These are phyloP conservation scores for Tetraodon nigroviridis DNA, from an alignment of 2,113 vertebrate genomes.

Conservation along the genomic window DNA sequence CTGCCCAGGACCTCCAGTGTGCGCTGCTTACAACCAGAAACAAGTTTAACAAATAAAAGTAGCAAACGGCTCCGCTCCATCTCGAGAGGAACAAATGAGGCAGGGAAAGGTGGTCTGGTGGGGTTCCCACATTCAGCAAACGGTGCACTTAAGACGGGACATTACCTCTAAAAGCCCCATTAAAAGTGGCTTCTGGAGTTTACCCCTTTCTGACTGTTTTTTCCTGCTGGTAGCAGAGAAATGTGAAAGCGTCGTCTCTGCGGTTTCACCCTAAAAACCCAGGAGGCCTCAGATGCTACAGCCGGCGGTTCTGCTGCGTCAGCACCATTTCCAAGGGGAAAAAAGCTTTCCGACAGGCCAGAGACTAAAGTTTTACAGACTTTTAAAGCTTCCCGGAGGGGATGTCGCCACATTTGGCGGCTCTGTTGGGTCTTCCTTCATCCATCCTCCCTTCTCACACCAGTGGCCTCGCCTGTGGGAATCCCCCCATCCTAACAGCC, in stretches of 20 bases:
- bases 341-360: constrained; percentile 8
- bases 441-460: constrained; percentile 24
- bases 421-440: constrained; percentile 25
- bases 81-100: too few relatives aligned
- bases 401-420: background rate
- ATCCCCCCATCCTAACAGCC: background rate
- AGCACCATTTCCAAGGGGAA: constrained; percentile 26
- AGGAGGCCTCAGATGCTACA: constrained; percentile 3
- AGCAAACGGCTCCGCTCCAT: too few relatives aligned
- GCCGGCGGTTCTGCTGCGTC: constrained; percentile 15
- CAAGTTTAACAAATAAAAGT: too few relatives aligned
- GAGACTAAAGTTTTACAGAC: too few relatives aligned
- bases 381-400: too few relatives aligned
- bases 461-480: constrained; percentile 10
- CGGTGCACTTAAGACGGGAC: background rate
- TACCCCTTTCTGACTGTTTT: background rate
- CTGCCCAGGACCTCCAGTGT: background rate
- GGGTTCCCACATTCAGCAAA: too few relatives aligned
- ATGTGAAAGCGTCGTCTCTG: constrained; percentile 15
- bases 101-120: too few relatives aligned
- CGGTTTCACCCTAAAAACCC: background rate
- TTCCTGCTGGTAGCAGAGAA: constrained; percentile 10
- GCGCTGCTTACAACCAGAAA: too few relatives aligned
- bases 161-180: background rate
- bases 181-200: background rate